These are phyloP conservation scores for Anthopleura sola DNA, from an alignment of 64 coral and sea anemone species.

Conservation along the genomic window DNA sequence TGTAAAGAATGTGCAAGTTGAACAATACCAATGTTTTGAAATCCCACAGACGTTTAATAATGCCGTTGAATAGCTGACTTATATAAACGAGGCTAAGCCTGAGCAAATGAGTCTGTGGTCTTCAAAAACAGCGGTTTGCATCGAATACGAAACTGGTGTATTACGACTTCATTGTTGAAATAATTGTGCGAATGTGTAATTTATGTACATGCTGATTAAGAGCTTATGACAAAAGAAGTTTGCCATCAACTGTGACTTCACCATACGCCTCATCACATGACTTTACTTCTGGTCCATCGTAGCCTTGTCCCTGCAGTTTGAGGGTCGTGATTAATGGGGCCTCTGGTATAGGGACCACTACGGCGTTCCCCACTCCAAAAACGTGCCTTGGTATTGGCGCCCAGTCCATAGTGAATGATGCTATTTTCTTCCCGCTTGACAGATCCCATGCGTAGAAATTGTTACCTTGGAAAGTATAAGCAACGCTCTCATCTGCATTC, in stretches of 20 bases:
- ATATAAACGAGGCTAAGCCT: too few species aligned
- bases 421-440: not conserved
- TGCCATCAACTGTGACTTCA: not conserved
- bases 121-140: too few species aligned
- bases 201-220: too few species aligned
- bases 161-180: too few species aligned
- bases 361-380: not conserved
- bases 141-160: too few species aligned
- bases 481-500: not conserved
- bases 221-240: not conserved
- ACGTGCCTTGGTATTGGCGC: conserved; percentile 33
- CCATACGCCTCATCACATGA: not conserved
- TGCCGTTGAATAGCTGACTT: too few species aligned
- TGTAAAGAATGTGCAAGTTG: too few species aligned
- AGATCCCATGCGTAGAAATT: conserved; percentile 33
- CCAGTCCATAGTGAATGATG: conserved; percentile 32
- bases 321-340: not conserved
- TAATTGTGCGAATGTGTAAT: too few species aligned
- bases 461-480: conserved; percentile 29
- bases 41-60: too few species aligned
- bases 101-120: too few species aligned
- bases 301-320: not conserved
- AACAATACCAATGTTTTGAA: too few species aligned
- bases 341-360: conserved; percentile 19
- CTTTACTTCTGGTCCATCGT: not conserved